These are phyloP conservation scores for Chanos chanos DNA, from an alignment of 2,797 vertebrate genomes.

Conservation along the genomic window DNA sequence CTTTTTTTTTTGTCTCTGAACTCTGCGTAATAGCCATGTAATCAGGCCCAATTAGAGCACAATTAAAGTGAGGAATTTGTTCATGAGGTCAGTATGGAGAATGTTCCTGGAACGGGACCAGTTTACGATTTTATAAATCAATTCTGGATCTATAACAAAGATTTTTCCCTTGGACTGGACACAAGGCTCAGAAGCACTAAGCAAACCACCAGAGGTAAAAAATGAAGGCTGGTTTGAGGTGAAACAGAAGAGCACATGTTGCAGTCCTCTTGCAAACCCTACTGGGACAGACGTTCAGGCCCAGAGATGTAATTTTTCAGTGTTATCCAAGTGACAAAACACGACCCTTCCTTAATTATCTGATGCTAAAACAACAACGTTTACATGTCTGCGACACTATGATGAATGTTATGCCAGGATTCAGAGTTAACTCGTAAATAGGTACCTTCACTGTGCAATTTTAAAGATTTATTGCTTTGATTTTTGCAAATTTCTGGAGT, in stretches of 20 bases:
- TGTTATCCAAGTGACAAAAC: no score
- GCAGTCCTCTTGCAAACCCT: conserved; percentile 5
- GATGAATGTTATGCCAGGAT: no score
- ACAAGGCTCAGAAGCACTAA: neutral
- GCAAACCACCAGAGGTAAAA: conserved; percentile 6
- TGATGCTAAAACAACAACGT: no score
- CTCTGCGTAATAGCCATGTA: conserved; percentile 58
- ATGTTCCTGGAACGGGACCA: conserved; percentile 52
- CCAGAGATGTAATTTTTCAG: neutral
- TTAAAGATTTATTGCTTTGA: no score
- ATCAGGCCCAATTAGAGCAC: conserved; percentile 65
- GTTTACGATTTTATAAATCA: conserved; percentile 55
- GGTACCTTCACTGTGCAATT: no score
- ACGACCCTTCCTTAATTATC: no score
- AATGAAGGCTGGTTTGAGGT: conserved; percentile 18
- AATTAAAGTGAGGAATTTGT: conserved; percentile 64
- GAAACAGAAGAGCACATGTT: conserved; percentile 23
- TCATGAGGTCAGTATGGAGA: conserved; percentile 59
- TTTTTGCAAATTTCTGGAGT: no score
- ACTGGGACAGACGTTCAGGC: neutral
- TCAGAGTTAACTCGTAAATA: no score
- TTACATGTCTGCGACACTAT: no score
- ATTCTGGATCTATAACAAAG: conserved; percentile 46
- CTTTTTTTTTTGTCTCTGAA: conserved; percentile 37
- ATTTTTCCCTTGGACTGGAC: conserved; percentile 27